These are phyloP conservation scores for Peucedramus taeniatus DNA, from an alignment of 2,113 vertebrate genomes.

Conservation along the genomic window DNA sequence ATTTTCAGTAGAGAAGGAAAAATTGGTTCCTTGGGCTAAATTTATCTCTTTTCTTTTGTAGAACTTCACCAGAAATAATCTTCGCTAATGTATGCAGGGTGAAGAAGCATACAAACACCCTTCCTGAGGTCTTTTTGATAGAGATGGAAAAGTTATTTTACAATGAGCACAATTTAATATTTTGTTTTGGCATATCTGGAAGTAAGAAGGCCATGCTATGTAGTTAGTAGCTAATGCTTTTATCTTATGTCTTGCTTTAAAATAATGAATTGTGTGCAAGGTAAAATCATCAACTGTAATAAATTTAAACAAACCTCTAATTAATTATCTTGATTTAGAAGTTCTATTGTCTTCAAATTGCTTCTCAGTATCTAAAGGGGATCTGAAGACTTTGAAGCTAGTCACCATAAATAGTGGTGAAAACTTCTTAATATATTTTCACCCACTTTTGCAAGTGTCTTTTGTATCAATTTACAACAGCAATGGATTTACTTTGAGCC, in stretches of 20 bases:
- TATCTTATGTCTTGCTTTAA: not conserved
- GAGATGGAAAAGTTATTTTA: not conserved
- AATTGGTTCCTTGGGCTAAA: not conserved
- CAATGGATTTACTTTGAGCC: not conserved
- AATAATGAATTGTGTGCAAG: not conserved
- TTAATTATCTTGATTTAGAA: not conserved
- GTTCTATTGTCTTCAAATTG: not conserved
- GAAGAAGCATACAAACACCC: not conserved
- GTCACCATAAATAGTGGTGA: not conserved
- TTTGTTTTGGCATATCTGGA: not conserved
- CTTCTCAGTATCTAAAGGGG: not conserved
- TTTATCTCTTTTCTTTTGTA: not conserved
- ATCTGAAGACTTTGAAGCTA: not conserved
- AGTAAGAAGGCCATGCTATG: not conserved
- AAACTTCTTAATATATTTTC: not conserved
- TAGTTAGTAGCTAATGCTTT: not conserved
- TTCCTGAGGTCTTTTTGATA: not conserved
- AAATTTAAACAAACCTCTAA: not conserved
- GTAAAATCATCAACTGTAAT: not conserved
- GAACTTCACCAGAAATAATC: not conserved
- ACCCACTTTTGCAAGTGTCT: not conserved
- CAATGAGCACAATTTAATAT: not conserved
- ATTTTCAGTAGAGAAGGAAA: conserved; percentile 13
- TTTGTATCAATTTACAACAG: not conserved
- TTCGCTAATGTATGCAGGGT: not conserved